Base-by-base conservation (phyloP, 2,113 vertebrate species). In the Tursiops truncatus region DNA sequence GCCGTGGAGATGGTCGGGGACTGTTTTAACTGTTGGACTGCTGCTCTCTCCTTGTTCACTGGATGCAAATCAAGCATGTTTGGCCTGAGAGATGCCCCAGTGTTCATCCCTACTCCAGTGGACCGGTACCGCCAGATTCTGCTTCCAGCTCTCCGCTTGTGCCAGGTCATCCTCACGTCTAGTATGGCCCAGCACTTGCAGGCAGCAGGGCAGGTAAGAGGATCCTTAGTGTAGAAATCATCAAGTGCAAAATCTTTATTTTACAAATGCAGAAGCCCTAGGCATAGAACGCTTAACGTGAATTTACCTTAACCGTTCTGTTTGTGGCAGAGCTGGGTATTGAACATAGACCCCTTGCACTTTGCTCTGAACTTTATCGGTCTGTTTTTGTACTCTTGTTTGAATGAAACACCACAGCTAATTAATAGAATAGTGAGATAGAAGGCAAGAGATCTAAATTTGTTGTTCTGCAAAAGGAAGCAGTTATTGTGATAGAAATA, bases 121-220 rank as follows among this genome's bases (percentile, higher is more conserved):
- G 99, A 99, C 96, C 99, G 99, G 47, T 99, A 99, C 97, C 99
- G 98, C 44, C 99, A 99, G 98, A 99, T 99, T 96, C 99, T 99
- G 82, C 98, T 99, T 58, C 99, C 99, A 2, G 99, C 99, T 2
- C 98, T 99, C 85, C 99, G 99, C 4, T 98, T 99, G 7, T 99
- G 99, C 91, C 99, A 99, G 62, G 99, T 99, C 73, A 99, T 99
- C 97, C 99, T 99, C 95, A 99, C 99, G 0, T 99, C 99, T 12
- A 99, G 99, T 25, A 99, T 99, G 94, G 99, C 99, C 65, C 99
- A 99, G 38, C 99, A 99, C 97, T 98, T 99, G 97, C 99, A 99
- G 98, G 99, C 99, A 97, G 99, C 99, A 10, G 99, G 99, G 97
- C 99, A 99, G 98, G 99, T 99, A 95, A 98, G 85, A 21, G 3